Evolutionary conservation across 2,113 vertebrate genomes (phyloP), one percentile per base, ranked within the genome.

Genomic region (Chaetorhynchus papuensis): DNA sequence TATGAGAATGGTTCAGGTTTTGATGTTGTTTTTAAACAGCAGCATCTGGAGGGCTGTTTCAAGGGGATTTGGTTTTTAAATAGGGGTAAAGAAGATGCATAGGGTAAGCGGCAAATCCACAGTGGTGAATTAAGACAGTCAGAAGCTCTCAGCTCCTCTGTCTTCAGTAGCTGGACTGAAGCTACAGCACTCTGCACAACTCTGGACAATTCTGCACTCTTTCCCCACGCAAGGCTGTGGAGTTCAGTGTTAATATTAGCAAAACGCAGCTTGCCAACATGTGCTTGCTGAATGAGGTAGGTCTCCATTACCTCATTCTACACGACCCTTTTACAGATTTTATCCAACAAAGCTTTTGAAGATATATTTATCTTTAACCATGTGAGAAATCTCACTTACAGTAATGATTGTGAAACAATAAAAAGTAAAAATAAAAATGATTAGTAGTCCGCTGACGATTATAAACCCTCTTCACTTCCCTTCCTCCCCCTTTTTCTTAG

Each of bases 281-380:
- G 75, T 88, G 92, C 80, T 94, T 70, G 78, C 45, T 93, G 91
- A 89, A 91, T 70, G 94, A 96, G 78, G 87, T 83, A 79, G 87
- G 84, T 90, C 95, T 95, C 94, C 90, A 94, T 94, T 92, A 94
- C 93, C 85, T 96, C 94, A 96, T 83, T 91, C 90, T 39, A 24
- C 49, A 88, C 3, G 8, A 95, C 52, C 75, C 88, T 70, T 93
- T 75, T 30, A 66, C 69, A 83, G 92, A 88, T 90, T 88, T 95
- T 74, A 96, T 83, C 76, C 92, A 88, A 70, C 56, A 81, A 94
- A 90, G 68, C 85, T 83, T 93, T 82, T 93, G 85, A 90, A 94
- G 83, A 92, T 90, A 78, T 68, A 90, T 91, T 84, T 94, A 94
- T 91, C 82, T 85, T 95, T 90, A 90, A 86, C 75, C 83, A 96